These are phyloP conservation scores for Halocaridina rubra DNA, from an alignment of 2,888 invertebrate genomes.

Conservation along the genomic window DNA sequence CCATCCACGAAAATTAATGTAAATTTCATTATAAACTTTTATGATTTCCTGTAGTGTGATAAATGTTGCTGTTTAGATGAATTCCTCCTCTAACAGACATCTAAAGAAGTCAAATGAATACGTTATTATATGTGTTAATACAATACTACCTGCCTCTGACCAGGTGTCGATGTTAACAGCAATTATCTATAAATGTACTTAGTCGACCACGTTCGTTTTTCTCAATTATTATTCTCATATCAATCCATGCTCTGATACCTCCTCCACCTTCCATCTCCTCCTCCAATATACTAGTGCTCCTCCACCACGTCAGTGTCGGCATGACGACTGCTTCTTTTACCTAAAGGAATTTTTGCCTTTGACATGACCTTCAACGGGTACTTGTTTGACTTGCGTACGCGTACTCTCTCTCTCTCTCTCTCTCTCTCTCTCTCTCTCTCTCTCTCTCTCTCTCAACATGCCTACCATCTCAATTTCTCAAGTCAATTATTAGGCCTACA, in stretches of 20 bases:
- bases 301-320: neutral
- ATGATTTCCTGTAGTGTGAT: too few species aligned
- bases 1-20: too few species aligned
- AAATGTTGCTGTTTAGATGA: too few species aligned
- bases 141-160: neutral
- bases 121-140: neutral
- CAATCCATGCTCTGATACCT: neutral
- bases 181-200: neutral
- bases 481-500: too few species aligned
- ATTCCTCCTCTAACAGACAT: too few species aligned
- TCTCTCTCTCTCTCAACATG: too few species aligned
- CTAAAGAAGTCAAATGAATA: too few species aligned
- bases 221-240: neutral
- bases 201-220: neutral
- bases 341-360: neutral
- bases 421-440: neutral
- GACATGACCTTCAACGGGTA: neutral
- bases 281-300: neutral
- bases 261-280: neutral
- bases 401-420: neutral
- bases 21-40: too few species aligned
- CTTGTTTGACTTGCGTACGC: neutral
- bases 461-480: too few species aligned
- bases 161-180: too few species aligned
- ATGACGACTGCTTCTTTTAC: neutral